Percentiles rank a stretch among this genome's conserved stretches.
Conservation (phyloP, 2,113 vertebrate species). For the Oriolus oriolus region DNA sequence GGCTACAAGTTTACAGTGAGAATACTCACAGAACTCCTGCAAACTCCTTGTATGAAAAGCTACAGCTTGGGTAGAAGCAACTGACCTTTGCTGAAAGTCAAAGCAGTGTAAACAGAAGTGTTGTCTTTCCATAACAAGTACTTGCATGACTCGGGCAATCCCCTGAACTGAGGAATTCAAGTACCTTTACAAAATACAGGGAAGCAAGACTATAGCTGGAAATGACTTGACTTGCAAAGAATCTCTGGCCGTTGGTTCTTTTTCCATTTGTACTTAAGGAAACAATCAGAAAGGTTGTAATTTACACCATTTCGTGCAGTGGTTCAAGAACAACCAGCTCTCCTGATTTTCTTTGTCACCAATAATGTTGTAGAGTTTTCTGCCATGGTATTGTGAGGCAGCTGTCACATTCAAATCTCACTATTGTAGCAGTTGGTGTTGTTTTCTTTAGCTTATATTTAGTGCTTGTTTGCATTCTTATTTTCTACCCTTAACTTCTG, state of each 20-base stretch:
- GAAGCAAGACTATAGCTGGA: conserved; percentile 14
- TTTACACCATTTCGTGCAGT: not conserved
- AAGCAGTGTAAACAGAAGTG: not conserved
- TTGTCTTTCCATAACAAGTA: not conserved
- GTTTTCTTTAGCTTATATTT: not conserved
- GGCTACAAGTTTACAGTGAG: not conserved
- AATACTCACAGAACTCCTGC: not conserved
- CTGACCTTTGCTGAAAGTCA: conserved; percentile 19
- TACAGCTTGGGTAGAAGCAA: not conserved
- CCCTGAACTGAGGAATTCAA: not conserved
- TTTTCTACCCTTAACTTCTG: not conserved
- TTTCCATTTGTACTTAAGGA: not conserved
- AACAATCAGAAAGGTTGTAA: not conserved
- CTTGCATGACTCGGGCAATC: conserved; percentile 4
- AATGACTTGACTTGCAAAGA: not conserved
- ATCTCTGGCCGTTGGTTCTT: not conserved
- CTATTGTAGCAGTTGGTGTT: not conserved
- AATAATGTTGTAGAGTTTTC: not conserved
- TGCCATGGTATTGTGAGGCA: not conserved
- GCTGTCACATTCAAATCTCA: not conserved
- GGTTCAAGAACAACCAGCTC: not conserved
- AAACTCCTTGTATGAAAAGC: not conserved
- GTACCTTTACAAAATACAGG: not conserved
- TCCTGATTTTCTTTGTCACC: not conserved
- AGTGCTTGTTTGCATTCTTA: not conserved